These are phyloP conservation scores for Melanaphis sacchari DNA, from an alignment of 1,140 invertebrate genomes.

Conservation along the genomic window DNA sequence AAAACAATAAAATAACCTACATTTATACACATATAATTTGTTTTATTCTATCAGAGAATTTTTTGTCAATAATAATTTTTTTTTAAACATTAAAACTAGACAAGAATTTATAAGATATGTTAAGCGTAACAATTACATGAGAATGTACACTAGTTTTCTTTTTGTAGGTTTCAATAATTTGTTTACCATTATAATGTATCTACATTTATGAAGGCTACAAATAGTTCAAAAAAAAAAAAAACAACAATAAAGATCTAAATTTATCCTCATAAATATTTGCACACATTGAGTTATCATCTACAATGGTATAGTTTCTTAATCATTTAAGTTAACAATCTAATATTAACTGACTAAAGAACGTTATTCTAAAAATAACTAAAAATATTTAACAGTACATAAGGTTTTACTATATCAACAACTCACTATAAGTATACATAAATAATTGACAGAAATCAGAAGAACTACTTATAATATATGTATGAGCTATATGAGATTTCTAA, in stretches of 20 bases:
- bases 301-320: constrained; percentile 36
- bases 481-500: constrained; percentile 49
- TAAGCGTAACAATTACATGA: constrained; percentile 48
- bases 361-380: constrained; percentile 38
- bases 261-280: constrained; percentile 1
- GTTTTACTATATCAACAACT: constrained; percentile 52
- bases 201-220: constrained; percentile 9
- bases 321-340: constrained; percentile 26
- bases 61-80: constrained; percentile 18
- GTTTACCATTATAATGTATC: background rate
- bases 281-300: constrained; percentile 10
- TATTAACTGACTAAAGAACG: constrained; percentile 24
- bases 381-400: constrained; percentile 40
- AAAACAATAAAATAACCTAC: constrained; percentile 31
- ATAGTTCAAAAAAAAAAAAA: constrained; percentile 23
- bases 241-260: constrained; percentile 15
- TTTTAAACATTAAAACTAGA: constrained; percentile 39
- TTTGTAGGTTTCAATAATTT: background rate
- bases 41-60: background rate
- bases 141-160: constrained; percentile 27
- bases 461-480: constrained; percentile 47
- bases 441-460: constrained; percentile 54
- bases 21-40: constrained; percentile 29
- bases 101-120: constrained; percentile 48
- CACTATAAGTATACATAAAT: constrained; percentile 57